Evolutionary conservation across 2,888 invertebrate genomes (phyloP).

Genomic region (Pyrochroa serraticornis): DNA sequence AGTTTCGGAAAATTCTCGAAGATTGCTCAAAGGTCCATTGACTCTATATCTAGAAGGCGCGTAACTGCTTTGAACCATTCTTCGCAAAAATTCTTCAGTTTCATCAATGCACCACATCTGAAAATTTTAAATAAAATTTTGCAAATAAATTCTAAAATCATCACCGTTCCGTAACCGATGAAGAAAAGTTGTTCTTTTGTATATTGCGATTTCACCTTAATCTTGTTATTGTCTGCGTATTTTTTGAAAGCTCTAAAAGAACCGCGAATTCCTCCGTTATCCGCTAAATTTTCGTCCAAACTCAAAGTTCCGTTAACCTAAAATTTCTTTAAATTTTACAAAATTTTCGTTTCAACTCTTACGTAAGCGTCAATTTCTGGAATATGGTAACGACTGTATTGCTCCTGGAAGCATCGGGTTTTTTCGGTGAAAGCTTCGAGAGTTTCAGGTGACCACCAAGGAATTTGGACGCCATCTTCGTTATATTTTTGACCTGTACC

Average conservation of each 20-base stretch:
- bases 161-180: conserved; percentile 55
- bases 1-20: conserved; percentile 53
- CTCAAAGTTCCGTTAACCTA: conserved; percentile 61
- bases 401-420: conserved; percentile 56
- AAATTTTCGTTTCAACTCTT: conserved; percentile 15
- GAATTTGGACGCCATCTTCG: conserved; percentile 60
- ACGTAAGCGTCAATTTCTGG: conserved; percentile 51
- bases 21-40: conserved; percentile 53
- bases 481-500: conserved; percentile 58
- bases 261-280: conserved; percentile 55
- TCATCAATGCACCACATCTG: conserved; percentile 20
- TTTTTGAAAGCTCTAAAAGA: conserved; percentile 51
- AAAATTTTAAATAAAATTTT: too few relatives aligned
- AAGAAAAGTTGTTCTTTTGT: conserved; percentile 55
- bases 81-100: neutral
- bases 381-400: conserved; percentile 56
- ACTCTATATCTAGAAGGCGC: conserved; percentile 52
- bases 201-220: conserved; percentile 30
- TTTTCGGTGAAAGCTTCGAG: conserved; percentile 47
- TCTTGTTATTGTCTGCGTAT: conserved; percentile 19
- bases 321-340: conserved; percentile 3
- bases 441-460: conserved; percentile 52
- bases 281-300: conserved; percentile 58
- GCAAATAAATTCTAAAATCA: too few relatives aligned
- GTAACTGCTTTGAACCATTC: neutral